Evolutionary conservation across 2,888 invertebrate species (phyloP).

Genomic region (Dryobotodes eremita): DNA sequence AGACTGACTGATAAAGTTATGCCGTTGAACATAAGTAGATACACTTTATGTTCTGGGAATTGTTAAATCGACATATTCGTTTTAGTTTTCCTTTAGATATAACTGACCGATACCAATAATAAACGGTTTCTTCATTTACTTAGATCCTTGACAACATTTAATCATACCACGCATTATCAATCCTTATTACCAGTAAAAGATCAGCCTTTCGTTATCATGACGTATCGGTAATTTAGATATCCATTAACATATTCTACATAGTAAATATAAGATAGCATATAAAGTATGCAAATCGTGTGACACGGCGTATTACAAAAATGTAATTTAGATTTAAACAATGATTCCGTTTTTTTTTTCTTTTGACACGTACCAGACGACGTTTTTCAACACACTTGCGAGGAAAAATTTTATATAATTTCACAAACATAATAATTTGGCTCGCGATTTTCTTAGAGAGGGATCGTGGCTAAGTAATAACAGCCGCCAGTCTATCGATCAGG

Average conservation of each 20-base stretch:
- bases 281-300: conserved; percentile 22
- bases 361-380: neutral
- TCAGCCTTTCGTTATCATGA: conserved; percentile 40
- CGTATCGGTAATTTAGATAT: conserved; percentile 39
- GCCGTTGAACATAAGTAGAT: neutral
- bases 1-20: neutral
- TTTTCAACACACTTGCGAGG: neutral
- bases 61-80: neutral
- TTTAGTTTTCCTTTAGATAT: conserved; percentile 9
- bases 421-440: neutral
- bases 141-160: conserved; percentile 31
- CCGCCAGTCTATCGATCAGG: no score
- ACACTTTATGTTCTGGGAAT: neutral
- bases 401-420: neutral
- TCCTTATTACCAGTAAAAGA: conserved; percentile 10
- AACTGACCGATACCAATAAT: conserved; percentile 2
- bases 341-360: neutral
- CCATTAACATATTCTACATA: conserved; percentile 19
- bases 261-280: conserved; percentile 14
- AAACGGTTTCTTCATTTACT: conserved; percentile 1
- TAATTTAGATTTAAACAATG: neutral
- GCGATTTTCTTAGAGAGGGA: no score
- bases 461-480: no score
- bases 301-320: neutral
- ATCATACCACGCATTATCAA: conserved; percentile 33